Evolutionary conservation across 2,888 invertebrate genomes (phyloP).

Genomic region (Caenorhabditis imperialis): DNA sequence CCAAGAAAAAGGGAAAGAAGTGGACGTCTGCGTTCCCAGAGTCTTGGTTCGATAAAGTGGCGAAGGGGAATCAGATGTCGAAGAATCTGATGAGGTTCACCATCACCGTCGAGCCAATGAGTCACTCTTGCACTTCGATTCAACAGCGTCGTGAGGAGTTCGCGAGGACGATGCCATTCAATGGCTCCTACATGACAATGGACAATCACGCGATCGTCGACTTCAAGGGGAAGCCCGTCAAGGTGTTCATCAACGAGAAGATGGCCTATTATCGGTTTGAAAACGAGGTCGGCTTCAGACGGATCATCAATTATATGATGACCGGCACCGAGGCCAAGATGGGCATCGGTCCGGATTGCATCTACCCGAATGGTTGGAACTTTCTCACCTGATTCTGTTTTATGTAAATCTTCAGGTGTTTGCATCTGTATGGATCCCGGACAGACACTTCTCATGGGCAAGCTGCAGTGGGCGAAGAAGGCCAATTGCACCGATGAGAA

Average conservation of each 20-base stretch:
- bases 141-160: not conserved
- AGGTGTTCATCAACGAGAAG: conserved; percentile 3
- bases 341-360: conserved; percentile 4
- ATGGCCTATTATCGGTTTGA: conserved; percentile 3
- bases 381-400: not conserved
- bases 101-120: no score
- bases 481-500: conserved; percentile 13
- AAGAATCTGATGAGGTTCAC: conserved; percentile 12
- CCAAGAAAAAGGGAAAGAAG: conserved; percentile 5
- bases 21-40: conserved; percentile 11
- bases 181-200: conserved; percentile 10
- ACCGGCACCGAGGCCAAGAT: conserved; percentile 4
- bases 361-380: conserved; percentile 5
- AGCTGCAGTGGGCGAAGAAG: conserved; percentile 14
- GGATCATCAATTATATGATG: conserved; percentile 3
- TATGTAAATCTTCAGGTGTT: not conserved
- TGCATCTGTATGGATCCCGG: conserved; percentile 3
- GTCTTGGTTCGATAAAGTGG: not conserved
- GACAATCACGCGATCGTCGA: conserved; percentile 5
- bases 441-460: not conserved
- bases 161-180: conserved; percentile 1
- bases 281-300: not conserved
- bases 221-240: conserved; percentile 7
- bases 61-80: conserved; percentile 5
- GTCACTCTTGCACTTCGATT: no score